A percentile compares a stretch with the other conserved stretches of the same genome.
Conservation (phyloP, 2,888 invertebrate genomes). For the Ypsolopha scabrella region DNA sequence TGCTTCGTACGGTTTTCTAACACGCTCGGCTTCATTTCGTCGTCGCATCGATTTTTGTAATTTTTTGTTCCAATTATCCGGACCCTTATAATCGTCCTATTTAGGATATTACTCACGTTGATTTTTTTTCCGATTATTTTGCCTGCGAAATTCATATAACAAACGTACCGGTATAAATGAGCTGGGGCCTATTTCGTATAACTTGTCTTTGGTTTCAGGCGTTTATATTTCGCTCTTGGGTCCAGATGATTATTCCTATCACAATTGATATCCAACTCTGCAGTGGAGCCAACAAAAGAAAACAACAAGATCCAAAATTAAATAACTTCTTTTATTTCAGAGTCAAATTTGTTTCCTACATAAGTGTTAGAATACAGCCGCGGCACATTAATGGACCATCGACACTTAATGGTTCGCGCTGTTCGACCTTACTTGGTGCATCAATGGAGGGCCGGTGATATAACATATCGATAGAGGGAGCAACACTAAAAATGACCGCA, state of each 20-base stretch:
- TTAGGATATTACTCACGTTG: too few species aligned
- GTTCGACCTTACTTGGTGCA: slow-evolving; percentile 49
- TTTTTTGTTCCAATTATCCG: too few species aligned
- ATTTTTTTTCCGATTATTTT: too few species aligned
- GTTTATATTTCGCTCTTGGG: too few species aligned
- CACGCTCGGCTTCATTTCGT: too few species aligned
- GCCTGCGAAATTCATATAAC: too few species aligned
- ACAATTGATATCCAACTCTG: background rate
- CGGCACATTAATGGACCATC: slow-evolving; percentile 62
- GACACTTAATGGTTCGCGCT: slow-evolving; percentile 54
- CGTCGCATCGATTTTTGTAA: too few species aligned
- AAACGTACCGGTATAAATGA: too few species aligned
- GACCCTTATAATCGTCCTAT: too few species aligned
- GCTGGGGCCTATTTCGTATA: slow-evolving; percentile 8
- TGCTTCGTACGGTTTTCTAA: too few species aligned
- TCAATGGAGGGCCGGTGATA: slow-evolving; percentile 38
- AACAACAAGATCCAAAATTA: slow-evolving; percentile 65
- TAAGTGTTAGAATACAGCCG: slow-evolving; percentile 66
- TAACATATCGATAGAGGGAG: slow-evolving; percentile 20
- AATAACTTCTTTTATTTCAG: slow-evolving; percentile 71
- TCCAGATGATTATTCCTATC: too few species aligned
- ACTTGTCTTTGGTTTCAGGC: background rate
- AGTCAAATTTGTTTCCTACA: slow-evolving; percentile 70
- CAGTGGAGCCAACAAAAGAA: slow-evolving; percentile 27
- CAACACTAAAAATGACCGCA: slow-evolving; percentile 12